A percentile compares a stretch with the other conserved stretches of the same genome.
Evolutionary conservation across 1,140 invertebrate species (phyloP).

Genomic region (Mycetomoellerius zeteki): DNA sequence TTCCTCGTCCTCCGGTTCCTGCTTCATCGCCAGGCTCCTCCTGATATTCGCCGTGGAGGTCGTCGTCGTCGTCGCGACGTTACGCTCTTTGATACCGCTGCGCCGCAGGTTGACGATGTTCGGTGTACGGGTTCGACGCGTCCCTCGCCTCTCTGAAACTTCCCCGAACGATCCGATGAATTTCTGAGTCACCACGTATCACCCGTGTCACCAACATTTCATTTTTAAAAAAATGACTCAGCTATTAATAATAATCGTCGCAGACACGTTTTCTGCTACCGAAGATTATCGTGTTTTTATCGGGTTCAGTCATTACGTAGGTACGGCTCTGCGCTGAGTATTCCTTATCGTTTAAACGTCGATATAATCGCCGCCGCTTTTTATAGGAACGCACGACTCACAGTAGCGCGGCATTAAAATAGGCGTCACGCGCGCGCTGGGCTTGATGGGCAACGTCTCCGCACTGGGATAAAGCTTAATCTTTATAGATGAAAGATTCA

Average conservation of each 20-base stretch:
- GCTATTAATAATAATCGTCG: not conserved
- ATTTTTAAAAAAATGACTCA: too few relatives aligned
- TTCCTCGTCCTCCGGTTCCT: constrained; percentile 84
- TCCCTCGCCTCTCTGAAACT: not conserved
- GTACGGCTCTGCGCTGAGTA: not conserved
- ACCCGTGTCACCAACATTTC: not conserved
- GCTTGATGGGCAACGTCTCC: not conserved
- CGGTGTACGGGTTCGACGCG: not conserved
- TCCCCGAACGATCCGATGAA: not conserved
- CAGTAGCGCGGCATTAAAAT: not conserved
- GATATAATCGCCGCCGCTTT: constrained; percentile 49
- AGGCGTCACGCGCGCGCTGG: not conserved
- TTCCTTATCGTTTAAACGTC: constrained; percentile 60
- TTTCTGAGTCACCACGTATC: not conserved
- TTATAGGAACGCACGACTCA: not conserved
- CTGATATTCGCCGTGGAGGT: constrained; percentile 51
- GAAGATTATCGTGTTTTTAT: not conserved
- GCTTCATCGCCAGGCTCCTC: constrained; percentile 79
- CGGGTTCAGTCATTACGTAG: not conserved
- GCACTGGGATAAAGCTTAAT: not conserved
- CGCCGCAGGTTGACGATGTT: not conserved
- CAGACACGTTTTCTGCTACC: not conserved
- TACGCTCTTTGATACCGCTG: constrained; percentile 1
- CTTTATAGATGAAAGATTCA: not conserved
- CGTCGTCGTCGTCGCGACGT: constrained; percentile 50